Conservation (phyloP, 1,140 invertebrate genomes). For the Drosophila sproati region DNA sequence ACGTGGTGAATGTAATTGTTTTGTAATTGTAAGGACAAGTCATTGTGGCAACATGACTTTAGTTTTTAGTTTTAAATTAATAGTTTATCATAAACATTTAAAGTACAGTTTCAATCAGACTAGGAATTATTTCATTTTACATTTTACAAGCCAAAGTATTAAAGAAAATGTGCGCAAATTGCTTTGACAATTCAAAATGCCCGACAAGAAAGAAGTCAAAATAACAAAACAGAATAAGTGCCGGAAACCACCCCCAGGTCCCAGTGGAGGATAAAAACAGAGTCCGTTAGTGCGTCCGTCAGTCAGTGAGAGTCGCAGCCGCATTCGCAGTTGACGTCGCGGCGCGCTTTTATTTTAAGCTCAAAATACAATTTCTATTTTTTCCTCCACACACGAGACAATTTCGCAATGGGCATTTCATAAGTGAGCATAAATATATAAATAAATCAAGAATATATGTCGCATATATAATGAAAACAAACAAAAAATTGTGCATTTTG, state of each 20-base stretch:
- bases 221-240: background rate
- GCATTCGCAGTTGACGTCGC: slow-evolving; percentile 32
- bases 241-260: slow-evolving; percentile 28
- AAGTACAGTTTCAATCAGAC: background rate
- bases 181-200: slow-evolving; percentile 2
- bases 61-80: background rate
- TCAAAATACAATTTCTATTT: slow-evolving; percentile 15
- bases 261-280: slow-evolving; percentile 32
- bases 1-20: slow-evolving; percentile 12
- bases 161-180: background rate
- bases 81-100: background rate
- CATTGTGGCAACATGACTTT: background rate
- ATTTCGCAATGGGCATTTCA: slow-evolving; percentile 32
- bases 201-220: background rate
- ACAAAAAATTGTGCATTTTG: background rate
- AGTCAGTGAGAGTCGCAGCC: slow-evolving; percentile 20
- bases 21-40: slow-evolving; percentile 12
- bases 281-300: background rate
- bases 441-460: slow-evolving; percentile 28
- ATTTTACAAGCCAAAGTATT: no score
- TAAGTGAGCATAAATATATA: slow-evolving; percentile 24
- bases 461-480: background rate
- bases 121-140: no score
- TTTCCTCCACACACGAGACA: slow-evolving; percentile 7
- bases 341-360: slow-evolving; percentile 31